phyloP scores from a whole-genome alignment of 2,888 invertebrate species.

The Ceraclea dissimilis region DNA sequence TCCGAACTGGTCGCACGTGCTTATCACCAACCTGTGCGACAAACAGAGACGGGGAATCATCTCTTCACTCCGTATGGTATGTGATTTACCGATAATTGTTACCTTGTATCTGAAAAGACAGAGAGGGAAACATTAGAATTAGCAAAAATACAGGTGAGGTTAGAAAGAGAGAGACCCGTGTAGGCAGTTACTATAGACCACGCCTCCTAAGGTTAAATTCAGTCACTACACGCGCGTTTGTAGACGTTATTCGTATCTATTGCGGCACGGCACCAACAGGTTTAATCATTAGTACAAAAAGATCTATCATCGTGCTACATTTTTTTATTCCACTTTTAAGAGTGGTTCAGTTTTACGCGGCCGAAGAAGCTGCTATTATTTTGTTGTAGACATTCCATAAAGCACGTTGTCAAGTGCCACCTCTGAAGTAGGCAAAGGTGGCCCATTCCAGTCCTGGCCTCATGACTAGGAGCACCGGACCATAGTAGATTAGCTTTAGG shows the following conservation, averaged over 20 bases:
- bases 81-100: slow-evolving; percentile 22
- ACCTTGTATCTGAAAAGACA: slow-evolving; percentile 11
- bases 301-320: not conserved
- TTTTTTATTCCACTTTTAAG: not conserved
- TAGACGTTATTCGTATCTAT: not conserved
- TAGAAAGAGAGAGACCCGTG: slow-evolving; percentile 9
- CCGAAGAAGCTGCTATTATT: not conserved
- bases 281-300: not conserved
- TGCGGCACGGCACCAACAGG: not conserved
- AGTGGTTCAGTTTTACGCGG: not conserved
- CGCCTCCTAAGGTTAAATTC: slow-evolving; percentile 20
- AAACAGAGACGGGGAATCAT: slow-evolving; percentile 11
- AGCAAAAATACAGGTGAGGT: not conserved
- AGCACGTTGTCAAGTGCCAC: slow-evolving; percentile 22
- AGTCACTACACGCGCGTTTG: slow-evolving; percentile 12
- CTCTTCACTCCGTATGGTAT: slow-evolving; percentile 20
- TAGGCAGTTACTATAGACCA: slow-evolving; percentile 15
- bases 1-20: slow-evolving; percentile 24
- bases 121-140: slow-evolving; percentile 7
- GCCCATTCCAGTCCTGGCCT: slow-evolving; percentile 22
- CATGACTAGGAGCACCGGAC: slow-evolving; percentile 21
- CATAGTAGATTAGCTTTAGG: slow-evolving; percentile 7
- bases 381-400: slow-evolving; percentile 10
- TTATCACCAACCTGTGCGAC: slow-evolving; percentile 12
- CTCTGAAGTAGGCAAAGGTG: slow-evolving; percentile 21